phyloP scores from a whole-genome alignment of 2,797 vertebrate genomes.

The Falco rusticolus region DNA sequence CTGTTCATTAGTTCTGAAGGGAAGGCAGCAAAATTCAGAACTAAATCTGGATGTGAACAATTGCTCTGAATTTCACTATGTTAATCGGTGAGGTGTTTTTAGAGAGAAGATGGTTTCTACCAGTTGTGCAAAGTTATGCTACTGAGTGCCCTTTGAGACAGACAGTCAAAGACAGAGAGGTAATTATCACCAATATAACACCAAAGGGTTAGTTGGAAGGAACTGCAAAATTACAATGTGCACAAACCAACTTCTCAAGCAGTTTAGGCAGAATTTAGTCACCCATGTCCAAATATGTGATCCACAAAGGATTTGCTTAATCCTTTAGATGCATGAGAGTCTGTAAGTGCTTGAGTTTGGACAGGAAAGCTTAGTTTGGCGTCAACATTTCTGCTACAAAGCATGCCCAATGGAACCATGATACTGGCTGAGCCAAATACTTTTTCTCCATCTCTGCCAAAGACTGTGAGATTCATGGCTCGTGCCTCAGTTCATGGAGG shows the following conservation, averaged over 20 bases:
- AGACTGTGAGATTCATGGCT: slow-evolving; percentile 19
- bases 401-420: slow-evolving; percentile 64
- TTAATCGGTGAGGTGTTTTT: background rate
- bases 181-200: slow-evolving; percentile 62
- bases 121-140: background rate
- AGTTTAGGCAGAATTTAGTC: slow-evolving; percentile 59
- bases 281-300: slow-evolving; percentile 67
- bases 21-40: background rate
- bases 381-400: slow-evolving; percentile 62
- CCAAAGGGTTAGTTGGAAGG: slow-evolving; percentile 48
- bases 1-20: slow-evolving; percentile 19
- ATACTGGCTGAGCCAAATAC: slow-evolving; percentile 51
- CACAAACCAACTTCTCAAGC: slow-evolving; percentile 53
- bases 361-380: slow-evolving; percentile 69
- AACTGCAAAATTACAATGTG: slow-evolving; percentile 43
- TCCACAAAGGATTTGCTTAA: slow-evolving; percentile 66
- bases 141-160: slow-evolving; percentile 5
- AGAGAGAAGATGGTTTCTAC: slow-evolving; percentile 14
- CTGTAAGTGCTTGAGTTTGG: slow-evolving; percentile 46
- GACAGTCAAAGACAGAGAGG: background rate
- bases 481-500: background rate
- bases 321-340: slow-evolving; percentile 66
- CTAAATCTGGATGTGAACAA: background rate
- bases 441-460: slow-evolving; percentile 52
- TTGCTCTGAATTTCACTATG: background rate